Base-by-base conservation (phyloP, 2,888 invertebrate genomes). In the Chelonus formosanus region DNA sequence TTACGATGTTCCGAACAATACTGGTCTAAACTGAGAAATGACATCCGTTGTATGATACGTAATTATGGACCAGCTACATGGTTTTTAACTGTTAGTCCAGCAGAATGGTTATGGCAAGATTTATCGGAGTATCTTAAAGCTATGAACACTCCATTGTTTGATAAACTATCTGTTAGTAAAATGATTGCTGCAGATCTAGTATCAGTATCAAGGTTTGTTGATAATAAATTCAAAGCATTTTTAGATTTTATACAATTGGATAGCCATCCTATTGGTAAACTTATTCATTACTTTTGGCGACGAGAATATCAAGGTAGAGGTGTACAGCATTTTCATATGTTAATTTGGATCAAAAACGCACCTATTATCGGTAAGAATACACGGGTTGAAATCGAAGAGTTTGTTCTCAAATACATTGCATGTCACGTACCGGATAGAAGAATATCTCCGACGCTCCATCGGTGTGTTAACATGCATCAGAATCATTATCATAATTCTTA, bases 161-260 rank as follows among this genome's bases (percentile, higher is more conserved):
- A n/a, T n/a, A n/a, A n/a, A n/a, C n/a, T n/a, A n/a, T n/a, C n/a
- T n/a, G n/a, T n/a, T n/a, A n/a, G n/a, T n/a, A n/a, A n/a, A n/a
- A n/a, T n/a, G n/a, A n/a, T n/a, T n/a, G n/a, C n/a, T 8, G 54
- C 67, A 4, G 77, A 80, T 73, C 76, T 77, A 20, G 75, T 77
- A 1, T 73, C 77, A 7, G 69, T 73, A 20, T 77, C 75, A 4
- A 59, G 76, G 35, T 78, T 79, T 68, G 74, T 77, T 53, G 74
- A 77, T 48, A 75, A 71, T 34, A 77, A 78, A 67, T 78, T 78
- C 68, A 52, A 67, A 4, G 72, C 72, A 20, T 75, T 77, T 70
- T 68, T 78, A 6, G 73, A 77, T 44, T 78, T 78, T 52, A 57
- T 78, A n/a, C 69, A 47, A 5, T 72, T 70, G 43, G 55, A 70